A percentile compares a stretch with the other conserved stretches of the same genome.
These are phyloP conservation scores for Epirrhoe alternata DNA, from an alignment of 2,888 invertebrate genomes.

Conservation along the genomic window DNA sequence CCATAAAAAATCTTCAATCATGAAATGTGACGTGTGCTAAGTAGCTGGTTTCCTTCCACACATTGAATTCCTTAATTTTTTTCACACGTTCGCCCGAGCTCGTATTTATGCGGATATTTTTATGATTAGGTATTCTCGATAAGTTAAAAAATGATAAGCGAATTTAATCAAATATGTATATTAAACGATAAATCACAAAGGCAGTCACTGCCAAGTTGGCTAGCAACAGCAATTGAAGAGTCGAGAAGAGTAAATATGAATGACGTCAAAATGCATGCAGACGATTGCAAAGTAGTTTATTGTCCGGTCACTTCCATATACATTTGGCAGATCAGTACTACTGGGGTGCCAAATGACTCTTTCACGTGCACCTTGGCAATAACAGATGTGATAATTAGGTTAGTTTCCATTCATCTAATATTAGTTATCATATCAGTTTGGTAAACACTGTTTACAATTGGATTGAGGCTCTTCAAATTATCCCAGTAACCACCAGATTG, in stretches of 20 bases:
- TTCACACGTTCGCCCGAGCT: too few species aligned
- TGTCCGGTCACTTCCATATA: constrained; percentile 13
- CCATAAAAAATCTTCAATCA: too few species aligned
- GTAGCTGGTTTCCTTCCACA: too few species aligned
- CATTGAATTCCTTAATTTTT: too few species aligned
- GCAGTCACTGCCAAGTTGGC: not conserved
- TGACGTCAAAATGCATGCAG: not conserved
- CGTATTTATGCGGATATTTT: too few species aligned
- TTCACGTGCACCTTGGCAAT: constrained; percentile 18
- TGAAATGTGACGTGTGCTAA: too few species aligned
- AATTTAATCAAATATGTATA: not conserved
- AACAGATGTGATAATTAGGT: constrained; percentile 7
- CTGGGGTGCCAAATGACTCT: constrained; percentile 18
- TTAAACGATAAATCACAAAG: not conserved
- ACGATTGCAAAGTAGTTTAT: constrained; percentile 9
- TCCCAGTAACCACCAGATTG: too few species aligned
- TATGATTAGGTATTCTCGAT: too few species aligned
- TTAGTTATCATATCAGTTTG: not conserved
- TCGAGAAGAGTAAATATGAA: not conserved
- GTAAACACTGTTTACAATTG: too few species aligned
- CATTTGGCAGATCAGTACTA: constrained; percentile 20
- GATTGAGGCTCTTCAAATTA: too few species aligned
- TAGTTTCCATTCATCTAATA: constrained; percentile 8
- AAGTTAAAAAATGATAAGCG: not conserved
- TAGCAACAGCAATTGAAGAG: not conserved